These are phyloP conservation scores for Enteromius anoplus DNA, from an alignment of 2,797 vertebrate species.

Conservation along the genomic window DNA sequence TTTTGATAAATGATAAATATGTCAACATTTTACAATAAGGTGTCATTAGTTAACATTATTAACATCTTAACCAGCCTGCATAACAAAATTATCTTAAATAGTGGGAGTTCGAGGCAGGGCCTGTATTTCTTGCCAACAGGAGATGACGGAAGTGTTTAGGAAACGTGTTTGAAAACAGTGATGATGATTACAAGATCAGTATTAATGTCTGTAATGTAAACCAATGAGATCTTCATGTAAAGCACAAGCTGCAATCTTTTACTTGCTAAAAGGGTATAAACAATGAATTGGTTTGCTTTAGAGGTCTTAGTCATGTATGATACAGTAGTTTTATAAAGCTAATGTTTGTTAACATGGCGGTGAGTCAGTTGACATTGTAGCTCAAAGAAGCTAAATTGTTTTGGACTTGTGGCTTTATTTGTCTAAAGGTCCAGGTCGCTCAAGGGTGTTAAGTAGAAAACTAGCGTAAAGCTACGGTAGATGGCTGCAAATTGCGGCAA, in stretches of 20 bases:
- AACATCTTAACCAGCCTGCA: too few species aligned
- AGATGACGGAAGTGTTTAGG: neutral
- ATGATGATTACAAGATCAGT: neutral
- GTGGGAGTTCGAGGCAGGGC: neutral
- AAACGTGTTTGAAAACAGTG: slow-evolving; percentile 5
- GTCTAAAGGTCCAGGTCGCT: neutral
- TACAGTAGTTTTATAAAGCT: neutral
- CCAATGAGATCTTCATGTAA: too few species aligned
- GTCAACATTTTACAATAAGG: too few species aligned
- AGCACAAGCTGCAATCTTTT: neutral
- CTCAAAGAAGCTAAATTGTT: neutral
- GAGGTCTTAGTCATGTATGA: neutral
- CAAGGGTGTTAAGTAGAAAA: neutral
- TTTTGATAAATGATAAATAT: neutral
- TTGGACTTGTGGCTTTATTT: neutral
- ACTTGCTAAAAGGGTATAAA: neutral
- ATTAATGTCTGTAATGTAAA: too few species aligned
- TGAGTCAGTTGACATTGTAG: neutral
- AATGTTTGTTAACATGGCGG: slow-evolving; percentile 1
- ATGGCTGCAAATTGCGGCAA: slow-evolving; percentile 47
- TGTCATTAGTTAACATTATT: too few species aligned
- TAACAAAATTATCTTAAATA: too few species aligned
- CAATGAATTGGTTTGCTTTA: neutral
- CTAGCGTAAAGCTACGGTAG: slow-evolving; percentile 31
- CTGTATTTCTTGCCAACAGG: neutral